These are phyloP conservation scores for Lithophane semibrunnea DNA, from an alignment of 2,888 invertebrate genomes.

Conservation along the genomic window DNA sequence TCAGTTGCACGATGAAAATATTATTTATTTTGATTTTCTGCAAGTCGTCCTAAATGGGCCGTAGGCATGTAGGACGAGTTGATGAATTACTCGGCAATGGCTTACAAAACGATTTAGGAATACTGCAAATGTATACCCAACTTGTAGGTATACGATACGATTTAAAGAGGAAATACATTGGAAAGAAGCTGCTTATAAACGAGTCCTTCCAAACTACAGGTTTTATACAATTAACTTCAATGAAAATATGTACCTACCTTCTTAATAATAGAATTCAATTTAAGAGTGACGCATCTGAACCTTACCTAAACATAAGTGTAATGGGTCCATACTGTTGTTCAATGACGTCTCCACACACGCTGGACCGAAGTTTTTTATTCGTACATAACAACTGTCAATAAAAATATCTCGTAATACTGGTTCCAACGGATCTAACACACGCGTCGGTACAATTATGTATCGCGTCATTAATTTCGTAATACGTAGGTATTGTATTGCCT, in stretches of 20 bases:
- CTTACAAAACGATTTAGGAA: background rate
- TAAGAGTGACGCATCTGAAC: slow-evolving; percentile 24
- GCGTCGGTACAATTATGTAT: slow-evolving; percentile 16
- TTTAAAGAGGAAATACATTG: background rate
- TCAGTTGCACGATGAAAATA: too few species aligned
- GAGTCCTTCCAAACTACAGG: background rate
- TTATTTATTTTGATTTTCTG: too few species aligned
- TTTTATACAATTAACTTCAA: background rate
- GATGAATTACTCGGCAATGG: background rate
- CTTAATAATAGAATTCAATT: background rate
- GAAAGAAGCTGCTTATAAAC: background rate
- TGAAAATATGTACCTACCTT: background rate
- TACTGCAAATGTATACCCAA: background rate
- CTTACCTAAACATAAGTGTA: slow-evolving; percentile 14
- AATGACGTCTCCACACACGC: slow-evolving; percentile 28
- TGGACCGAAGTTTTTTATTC: slow-evolving; percentile 10
- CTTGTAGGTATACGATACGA: too few species aligned
- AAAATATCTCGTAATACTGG: slow-evolving; percentile 10
- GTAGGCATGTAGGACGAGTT: too few species aligned
- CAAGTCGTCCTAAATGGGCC: too few species aligned
- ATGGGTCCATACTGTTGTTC: background rate
- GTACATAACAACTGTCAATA: slow-evolving; percentile 6
- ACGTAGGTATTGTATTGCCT: background rate
- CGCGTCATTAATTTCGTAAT: slow-evolving; percentile 37
- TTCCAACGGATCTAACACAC: slow-evolving; percentile 8